Percentiles rank a stretch among this genome's conserved stretches.
Evolutionary conservation across 1,140 invertebrate genomes (phyloP).

Genomic region (Pinna nobilis): DNA sequence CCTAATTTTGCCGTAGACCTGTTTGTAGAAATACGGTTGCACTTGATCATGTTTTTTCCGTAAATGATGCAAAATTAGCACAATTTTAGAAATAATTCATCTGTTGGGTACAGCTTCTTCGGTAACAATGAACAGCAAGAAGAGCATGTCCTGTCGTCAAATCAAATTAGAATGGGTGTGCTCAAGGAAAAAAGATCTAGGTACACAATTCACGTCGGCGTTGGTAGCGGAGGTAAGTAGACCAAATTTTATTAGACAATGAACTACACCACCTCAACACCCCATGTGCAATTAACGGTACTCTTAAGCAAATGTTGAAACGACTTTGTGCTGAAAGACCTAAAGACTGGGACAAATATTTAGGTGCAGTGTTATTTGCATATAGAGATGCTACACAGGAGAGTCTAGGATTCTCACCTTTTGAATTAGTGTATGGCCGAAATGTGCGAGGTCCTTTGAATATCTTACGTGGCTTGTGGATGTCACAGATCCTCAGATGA

Average conservation of each 20-base stretch:
- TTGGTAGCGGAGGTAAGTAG: constrained; percentile 35
- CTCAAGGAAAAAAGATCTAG: constrained; percentile 61
- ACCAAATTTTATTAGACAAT: constrained; percentile 26
- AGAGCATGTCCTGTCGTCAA: not conserved
- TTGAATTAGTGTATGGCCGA: constrained; percentile 18
- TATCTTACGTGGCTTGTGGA: no score
- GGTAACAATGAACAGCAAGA: no score
- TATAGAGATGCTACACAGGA: constrained; percentile 24
- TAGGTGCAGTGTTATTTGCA: constrained; percentile 40
- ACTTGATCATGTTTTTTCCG: no score
- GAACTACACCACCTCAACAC: constrained; percentile 43
- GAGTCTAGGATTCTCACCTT: constrained; percentile 26
- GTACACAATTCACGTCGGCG: constrained; percentile 43
- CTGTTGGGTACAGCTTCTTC: no score
- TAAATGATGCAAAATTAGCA: no score
- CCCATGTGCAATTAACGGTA: constrained; percentile 60
- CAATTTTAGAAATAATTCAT: no score
- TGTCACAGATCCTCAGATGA: constrained; percentile 13
- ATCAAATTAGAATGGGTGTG: constrained; percentile 65
- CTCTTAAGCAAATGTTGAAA: constrained; percentile 53
- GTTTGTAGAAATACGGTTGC: no score
- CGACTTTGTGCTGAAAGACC: constrained; percentile 48
- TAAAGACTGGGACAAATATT: constrained; percentile 63
- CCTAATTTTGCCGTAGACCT: no score
- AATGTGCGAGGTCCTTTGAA: constrained; percentile 9